Evolutionary conservation across 2,797 vertebrate genomes (phyloP).

Genomic region (Lithobates sylvaticus): DNA sequence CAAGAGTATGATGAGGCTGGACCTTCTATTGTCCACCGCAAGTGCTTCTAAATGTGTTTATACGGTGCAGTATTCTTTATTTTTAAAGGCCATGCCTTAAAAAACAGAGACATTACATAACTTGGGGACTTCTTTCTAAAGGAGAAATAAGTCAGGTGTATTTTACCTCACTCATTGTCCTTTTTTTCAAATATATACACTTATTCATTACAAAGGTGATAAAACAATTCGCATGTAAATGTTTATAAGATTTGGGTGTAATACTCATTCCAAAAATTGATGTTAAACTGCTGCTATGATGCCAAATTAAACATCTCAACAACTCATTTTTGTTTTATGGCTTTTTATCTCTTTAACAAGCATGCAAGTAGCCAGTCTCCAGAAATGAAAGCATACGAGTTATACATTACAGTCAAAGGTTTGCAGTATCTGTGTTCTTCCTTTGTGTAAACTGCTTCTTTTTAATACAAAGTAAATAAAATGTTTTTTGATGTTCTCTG

Average conservation of each 20-base stretch:
- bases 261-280: slow-evolving; percentile 18
- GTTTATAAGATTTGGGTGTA: neutral
- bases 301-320: slow-evolving; percentile 14
- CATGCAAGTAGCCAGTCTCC: too few relatives aligned
- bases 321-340: neutral
- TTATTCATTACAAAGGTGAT: neutral
- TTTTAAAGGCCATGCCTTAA: neutral
- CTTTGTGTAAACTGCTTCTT: neutral
- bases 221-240: neutral
- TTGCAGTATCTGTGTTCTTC: too few relatives aligned
- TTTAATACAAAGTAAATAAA: neutral
- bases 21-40: slow-evolving; percentile 85
- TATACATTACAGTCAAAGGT: too few relatives aligned
- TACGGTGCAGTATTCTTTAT: slow-evolving; percentile 9
- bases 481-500: neutral
- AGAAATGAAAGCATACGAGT: too few relatives aligned
- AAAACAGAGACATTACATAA: slow-evolving; percentile 24
- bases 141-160: slow-evolving; percentile 22
- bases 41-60: slow-evolving; percentile 80
- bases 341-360: neutral
- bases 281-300: slow-evolving; percentile 17
- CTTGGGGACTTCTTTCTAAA: slow-evolving; percentile 10
- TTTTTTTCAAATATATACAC: neutral
- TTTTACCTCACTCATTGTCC: neutral
- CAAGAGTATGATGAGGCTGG: slow-evolving; percentile 84